Percentiles rank a stretch among this genome's conserved stretches.
phyloP scores from a whole-genome alignment of 2,797 vertebrate species.

The Podargus strigoides region DNA sequence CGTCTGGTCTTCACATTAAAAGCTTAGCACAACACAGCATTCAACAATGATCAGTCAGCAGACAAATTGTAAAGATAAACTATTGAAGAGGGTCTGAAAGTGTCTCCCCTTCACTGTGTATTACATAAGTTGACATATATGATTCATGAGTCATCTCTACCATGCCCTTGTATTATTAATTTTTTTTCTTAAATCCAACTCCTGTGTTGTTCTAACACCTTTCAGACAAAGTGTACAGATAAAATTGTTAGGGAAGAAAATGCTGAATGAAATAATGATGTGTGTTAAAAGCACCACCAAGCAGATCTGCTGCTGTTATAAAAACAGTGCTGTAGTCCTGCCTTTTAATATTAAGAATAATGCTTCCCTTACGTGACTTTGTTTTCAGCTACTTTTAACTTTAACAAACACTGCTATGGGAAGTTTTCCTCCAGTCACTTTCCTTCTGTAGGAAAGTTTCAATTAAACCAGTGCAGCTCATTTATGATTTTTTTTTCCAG shows the following conservation, averaged over 20 bases:
- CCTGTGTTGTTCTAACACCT: background rate
- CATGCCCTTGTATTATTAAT: background rate
- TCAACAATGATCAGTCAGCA: background rate
- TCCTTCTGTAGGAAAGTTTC: background rate
- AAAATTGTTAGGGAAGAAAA: background rate
- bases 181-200: background rate
- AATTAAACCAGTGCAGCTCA: background rate
- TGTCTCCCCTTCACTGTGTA: fast-evolving
- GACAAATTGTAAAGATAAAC: background rate
- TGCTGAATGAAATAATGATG: background rate
- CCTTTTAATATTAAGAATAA: background rate
- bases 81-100: background rate
- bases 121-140: background rate
- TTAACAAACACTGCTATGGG: background rate
- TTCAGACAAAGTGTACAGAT: background rate
- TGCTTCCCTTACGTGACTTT: fast-evolving
- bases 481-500: background rate
- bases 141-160: background rate
- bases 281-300: background rate
- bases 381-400: background rate
- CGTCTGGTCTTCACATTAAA: background rate
- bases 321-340: too few relatives aligned
- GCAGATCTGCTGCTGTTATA: background rate
- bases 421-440: background rate
- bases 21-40: background rate